Evolutionary conservation across 2,113 vertebrate species (phyloP).

Genomic region (Chunga burmeisteri): DNA sequence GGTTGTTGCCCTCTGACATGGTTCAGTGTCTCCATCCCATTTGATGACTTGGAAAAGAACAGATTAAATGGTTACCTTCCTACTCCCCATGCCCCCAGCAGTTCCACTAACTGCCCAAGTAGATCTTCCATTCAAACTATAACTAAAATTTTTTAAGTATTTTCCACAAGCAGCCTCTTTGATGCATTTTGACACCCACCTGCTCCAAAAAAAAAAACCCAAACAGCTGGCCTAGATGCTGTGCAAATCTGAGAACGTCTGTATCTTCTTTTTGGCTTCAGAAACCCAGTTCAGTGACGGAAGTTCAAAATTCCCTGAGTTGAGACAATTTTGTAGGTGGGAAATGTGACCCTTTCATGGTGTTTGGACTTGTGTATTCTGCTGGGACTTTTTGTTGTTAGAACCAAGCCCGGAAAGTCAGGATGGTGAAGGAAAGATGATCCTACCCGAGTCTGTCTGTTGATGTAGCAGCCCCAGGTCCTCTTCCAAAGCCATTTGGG

Average conservation of each 20-base stretch:
- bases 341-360: neutral
- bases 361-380: neutral
- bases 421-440: neutral
- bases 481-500: neutral
- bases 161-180: neutral
- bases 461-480: neutral
- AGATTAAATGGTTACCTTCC: neutral
- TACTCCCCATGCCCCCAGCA: neutral
- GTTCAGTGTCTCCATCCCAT: neutral
- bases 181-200: neutral
- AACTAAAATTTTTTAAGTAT: neutral
- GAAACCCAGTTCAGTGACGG: neutral
- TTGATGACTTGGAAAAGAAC: neutral
- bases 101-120: neutral
- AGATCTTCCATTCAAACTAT: neutral
- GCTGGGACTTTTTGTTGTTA: neutral
- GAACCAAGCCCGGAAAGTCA: neutral
- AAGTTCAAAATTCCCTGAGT: neutral
- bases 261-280: neutral
- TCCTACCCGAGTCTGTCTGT: neutral
- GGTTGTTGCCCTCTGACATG: neutral
- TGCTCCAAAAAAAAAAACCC: neutral
- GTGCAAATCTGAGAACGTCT: rapidly evolving
- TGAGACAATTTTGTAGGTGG: neutral
- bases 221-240: neutral